Evolutionary conservation across 2,888 invertebrate genomes (phyloP), one percentile per base, ranked within the genome.

Genomic region (Morinoia aosen): DNA sequence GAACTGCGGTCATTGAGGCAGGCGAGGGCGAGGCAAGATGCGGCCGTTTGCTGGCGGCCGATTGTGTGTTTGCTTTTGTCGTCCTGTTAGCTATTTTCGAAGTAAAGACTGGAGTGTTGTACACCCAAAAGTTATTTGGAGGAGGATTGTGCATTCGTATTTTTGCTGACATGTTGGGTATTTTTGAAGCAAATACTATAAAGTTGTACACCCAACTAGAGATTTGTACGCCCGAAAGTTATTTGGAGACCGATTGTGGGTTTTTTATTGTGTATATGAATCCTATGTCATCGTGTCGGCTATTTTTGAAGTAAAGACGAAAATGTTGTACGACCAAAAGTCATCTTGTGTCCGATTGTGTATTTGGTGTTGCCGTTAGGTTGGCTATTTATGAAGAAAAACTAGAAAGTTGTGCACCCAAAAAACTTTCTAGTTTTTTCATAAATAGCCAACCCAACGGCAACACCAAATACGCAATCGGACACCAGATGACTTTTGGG

Each of bases 1-100:
- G 93, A 93, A 93, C 48, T 93, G 93, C 93, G 93, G 93, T 93
- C 93, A 93, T 93, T 93, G 93, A 33, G 39, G 93, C 8, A 19
- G 48, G 25, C 57, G 58, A 39, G 90, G 39, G 90, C 39, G 90
- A 48, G 2, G 25, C 25, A 39, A 48, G 48, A 25, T 90, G 90
- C 11, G 25, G 48, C 90, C 48, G 90, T 12, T 39, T 48, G 48
- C 48, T 90, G 8, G 90, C 8, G 90, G 39, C 7, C 48, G 40
- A 90, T 40, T 90, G 90, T 48, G 90, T 14, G 90, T 25, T 90
- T 90, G 40, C 90, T 48, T 48, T 90, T 40, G 90, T 19, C 40
- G 39, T 14, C 40, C 48, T 3, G 90, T 10, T 3, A 33, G 33
- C 25, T 33, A 33, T 76, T 76, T 76, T 76, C 2, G 25, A 33